Percentiles rank a stretch among this genome's conserved stretches.
Evolutionary conservation across 2,113 vertebrate genomes (phyloP).

Genomic region (Aegithalos caudatus): DNA sequence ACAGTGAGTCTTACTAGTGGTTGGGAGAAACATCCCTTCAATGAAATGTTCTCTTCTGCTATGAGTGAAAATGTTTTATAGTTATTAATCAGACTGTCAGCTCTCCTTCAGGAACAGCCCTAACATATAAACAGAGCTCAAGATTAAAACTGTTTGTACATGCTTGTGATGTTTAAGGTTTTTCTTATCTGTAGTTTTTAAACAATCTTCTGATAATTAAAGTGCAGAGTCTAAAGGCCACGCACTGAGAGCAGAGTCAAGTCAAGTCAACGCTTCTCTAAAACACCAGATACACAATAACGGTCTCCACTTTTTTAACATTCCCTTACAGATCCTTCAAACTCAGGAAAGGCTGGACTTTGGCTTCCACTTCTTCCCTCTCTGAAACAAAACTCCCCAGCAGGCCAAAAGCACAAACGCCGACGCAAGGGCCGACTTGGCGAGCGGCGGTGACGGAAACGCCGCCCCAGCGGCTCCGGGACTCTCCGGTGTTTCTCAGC

Average conservation of each 20-base stretch:
- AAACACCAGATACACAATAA: background rate
- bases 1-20: background rate
- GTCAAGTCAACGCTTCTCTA: background rate
- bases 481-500: background rate
- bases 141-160: background rate
- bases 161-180: background rate
- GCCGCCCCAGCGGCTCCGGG: fast-evolving
- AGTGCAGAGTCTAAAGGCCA: background rate
- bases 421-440: fast-evolving
- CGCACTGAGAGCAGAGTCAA: background rate
- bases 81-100: background rate
- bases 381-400: background rate
- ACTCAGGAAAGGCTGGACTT: background rate
- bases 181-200: conserved; percentile 9
- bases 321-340: fast-evolving
- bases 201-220: background rate
- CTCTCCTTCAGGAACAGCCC: background rate
- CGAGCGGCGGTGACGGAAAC: fast-evolving
- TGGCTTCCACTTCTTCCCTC: background rate
- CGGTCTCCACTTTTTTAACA: background rate
- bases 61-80: background rate
- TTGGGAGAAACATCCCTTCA: background rate
- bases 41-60: background rate
- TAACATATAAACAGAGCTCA: background rate
- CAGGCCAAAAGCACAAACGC: fast-evolving